Conservation (phyloP, 1,140 invertebrate genomes). For the Latrodectus geometricus region DNA sequence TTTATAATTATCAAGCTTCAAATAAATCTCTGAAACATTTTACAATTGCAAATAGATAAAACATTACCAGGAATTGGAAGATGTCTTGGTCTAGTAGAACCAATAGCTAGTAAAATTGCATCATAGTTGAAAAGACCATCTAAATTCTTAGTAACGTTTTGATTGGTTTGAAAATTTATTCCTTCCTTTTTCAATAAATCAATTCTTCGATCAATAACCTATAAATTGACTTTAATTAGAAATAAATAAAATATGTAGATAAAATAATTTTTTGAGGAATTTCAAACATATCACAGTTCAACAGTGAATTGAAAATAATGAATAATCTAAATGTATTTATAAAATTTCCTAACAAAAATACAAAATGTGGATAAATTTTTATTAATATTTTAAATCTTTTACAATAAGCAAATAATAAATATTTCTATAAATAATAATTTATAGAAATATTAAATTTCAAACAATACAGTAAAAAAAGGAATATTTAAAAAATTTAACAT, state of each 20-base stretch:
- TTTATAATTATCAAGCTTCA: background rate
- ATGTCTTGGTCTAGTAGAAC: conserved; percentile 96
- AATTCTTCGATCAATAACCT: conserved; percentile 86
- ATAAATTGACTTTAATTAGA: conserved; percentile 5
- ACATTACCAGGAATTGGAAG: conserved; percentile 74
- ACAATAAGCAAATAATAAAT: too few relatives aligned
- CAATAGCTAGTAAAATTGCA: conserved; percentile 89
- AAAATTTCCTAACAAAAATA: too few relatives aligned
- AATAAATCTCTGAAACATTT: background rate
- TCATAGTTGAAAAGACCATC: conserved; percentile 82
- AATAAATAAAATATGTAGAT: background rate
- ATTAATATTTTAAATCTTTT: too few relatives aligned
- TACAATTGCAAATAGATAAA: background rate
- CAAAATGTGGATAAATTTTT: too few relatives aligned
- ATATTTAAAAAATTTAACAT: background rate
- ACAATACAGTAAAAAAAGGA: too few relatives aligned
- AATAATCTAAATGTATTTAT: too few relatives aligned
- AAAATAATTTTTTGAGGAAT: background rate
- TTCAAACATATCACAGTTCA: too few relatives aligned
- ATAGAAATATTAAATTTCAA: too few relatives aligned
- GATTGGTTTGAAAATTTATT: conserved; percentile 88
- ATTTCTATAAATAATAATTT: too few relatives aligned
- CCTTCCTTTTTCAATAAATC: conserved; percentile 90
- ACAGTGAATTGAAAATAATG: too few relatives aligned
- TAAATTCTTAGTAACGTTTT: conserved; percentile 92